Evolutionary conservation across 2,797 vertebrate species (phyloP), one percentile per base, ranked within the genome.

Genomic region (Galago senegalensis): DNA sequence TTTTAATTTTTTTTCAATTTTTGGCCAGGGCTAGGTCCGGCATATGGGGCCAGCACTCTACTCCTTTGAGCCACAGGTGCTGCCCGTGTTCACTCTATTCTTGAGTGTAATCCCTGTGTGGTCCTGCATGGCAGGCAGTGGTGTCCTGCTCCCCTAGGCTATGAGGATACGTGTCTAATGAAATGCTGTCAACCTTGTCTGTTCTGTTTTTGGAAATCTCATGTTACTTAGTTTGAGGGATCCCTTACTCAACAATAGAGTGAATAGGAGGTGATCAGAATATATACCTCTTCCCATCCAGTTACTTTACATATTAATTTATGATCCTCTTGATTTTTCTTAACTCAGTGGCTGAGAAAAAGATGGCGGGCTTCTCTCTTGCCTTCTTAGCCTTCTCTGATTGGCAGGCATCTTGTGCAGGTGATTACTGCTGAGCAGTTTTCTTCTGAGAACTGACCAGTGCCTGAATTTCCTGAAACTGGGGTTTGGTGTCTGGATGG

Each of bases 361-460:
- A 25, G 31, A 0, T 82, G n/a, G 4, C 65, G 10, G 34, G 25
- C 29, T 91, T n/a, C 20, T 81, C 1, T 85, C n/a, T 63, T 69
- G 20, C 79, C 40, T 61, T 79, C 12, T 58, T 85, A 82, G 27
- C 21, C 34, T 7, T 61, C 8, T 7, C 20, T 37, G 49, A 3
- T 2, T 43, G 67, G 31, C 7, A 58, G 31, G 34, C 13, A 12
- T 89, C 43, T 60, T 84, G 13, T 58, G 58, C 34, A 53, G 58
- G 17, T 96, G n/a, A 75, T 86, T 40, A 49, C 18, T 63, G 12
- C 37, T 82, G 17, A 87, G 10, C 7, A 18, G 87, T 82, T 86
- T 23, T 94, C 58, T 83, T 53, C 70, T 83, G 56, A 89, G 43
- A 89, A 77, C 25, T 76, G 58, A 87, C 53, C 53, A 84, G 60